These are phyloP conservation scores for Entelurus aequoreus DNA, from an alignment of 2,113 vertebrate species.

Conservation along the genomic window DNA sequence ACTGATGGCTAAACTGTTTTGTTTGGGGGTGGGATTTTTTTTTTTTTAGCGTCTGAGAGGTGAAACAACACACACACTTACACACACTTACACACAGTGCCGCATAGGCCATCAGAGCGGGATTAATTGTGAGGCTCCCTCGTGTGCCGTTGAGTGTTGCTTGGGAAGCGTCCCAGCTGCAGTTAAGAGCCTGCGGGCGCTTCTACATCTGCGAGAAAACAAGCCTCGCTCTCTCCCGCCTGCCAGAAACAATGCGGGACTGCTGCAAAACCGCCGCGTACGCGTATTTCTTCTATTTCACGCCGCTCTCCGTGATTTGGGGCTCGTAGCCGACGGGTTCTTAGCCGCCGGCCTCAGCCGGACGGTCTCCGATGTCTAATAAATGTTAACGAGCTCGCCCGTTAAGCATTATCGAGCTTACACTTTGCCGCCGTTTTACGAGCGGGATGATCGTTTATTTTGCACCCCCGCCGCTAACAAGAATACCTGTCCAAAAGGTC, in stretches of 20 bases:
- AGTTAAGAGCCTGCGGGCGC: constrained; percentile 56
- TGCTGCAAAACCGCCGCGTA: constrained; percentile 14
- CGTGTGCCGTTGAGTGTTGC: constrained; percentile 54
- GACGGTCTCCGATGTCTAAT: constrained; percentile 20
- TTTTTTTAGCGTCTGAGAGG: constrained; percentile 40
- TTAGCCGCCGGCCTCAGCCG: constrained; percentile 5
- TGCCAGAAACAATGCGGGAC: constrained; percentile 16
- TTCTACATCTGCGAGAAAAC: constrained; percentile 40
- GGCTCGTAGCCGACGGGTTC: neutral
- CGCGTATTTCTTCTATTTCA: neutral
- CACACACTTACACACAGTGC: constrained; percentile 12
- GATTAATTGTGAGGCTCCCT: constrained; percentile 58
- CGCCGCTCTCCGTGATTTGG: too few species aligned
- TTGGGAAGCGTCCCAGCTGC: constrained; percentile 53
- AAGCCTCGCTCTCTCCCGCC: constrained; percentile 20
- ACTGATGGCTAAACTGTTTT: constrained; percentile 4
- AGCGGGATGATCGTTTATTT: constrained; percentile 13
- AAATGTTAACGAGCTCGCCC: constrained; percentile 32
- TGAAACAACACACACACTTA: constrained; percentile 21
- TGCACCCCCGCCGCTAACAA: neutral
- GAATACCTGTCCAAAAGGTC: neutral
- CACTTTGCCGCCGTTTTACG: constrained; percentile 9
- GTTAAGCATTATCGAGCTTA: constrained; percentile 24
- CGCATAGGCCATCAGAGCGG: constrained; percentile 31
- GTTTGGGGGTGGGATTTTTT: constrained; percentile 27